A percentile compares a stretch with the other conserved stretches of the same genome.
These are phyloP conservation scores for Bombus confusus DNA, from an alignment of 1,140 invertebrate genomes.

Conservation along the genomic window DNA sequence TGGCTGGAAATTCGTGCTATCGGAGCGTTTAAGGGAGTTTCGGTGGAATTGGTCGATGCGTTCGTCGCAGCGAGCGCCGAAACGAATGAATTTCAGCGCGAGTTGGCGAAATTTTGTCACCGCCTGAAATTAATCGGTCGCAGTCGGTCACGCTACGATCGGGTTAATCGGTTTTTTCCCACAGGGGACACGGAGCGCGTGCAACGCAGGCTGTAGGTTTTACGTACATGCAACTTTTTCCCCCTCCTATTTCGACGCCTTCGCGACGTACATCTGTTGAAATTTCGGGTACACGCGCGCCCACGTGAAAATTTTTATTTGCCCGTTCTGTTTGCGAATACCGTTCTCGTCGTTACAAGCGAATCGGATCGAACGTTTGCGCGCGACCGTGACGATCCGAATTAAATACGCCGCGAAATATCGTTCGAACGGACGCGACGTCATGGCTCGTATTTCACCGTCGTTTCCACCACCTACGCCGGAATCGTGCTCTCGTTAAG, in stretches of 20 bases:
- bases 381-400: not conserved
- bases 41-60: not conserved
- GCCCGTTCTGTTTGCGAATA: not conserved
- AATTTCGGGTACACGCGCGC: not conserved
- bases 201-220: too few species aligned
- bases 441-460: not conserved
- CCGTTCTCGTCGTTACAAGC: not conserved
- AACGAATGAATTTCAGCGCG: not conserved
- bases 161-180: constrained; percentile 4
- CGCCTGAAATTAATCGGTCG: not conserved
- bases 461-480: not conserved
- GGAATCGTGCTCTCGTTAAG: not conserved
- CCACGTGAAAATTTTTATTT: not conserved
- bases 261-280: not conserved
- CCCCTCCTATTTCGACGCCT: not conserved
- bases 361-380: not conserved
- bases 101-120: not conserved
- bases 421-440: not conserved
- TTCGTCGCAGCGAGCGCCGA: not conserved
- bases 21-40: not conserved
- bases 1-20: not conserved
- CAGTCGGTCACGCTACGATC: not conserved
- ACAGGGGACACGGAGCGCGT: not conserved
- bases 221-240: too few species aligned
- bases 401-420: constrained; percentile 36